Conservation (phyloP, 2,888 invertebrate species). For the Lithodes maja region DNA sequence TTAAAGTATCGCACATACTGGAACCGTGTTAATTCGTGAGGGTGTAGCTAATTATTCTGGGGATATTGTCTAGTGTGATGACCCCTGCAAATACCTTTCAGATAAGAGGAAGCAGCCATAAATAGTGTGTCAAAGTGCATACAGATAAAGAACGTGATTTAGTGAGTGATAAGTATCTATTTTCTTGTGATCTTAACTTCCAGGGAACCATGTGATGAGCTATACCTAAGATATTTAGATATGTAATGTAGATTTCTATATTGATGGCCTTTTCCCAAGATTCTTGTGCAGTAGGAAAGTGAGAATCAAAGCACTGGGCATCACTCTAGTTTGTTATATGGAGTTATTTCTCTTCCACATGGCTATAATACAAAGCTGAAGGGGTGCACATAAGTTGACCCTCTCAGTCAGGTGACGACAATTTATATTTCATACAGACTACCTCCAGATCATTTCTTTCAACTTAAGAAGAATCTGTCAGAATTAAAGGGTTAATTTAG, state of each 20-base stretch:
- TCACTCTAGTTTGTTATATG: slow-evolving; percentile 20
- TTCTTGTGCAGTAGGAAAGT: slow-evolving; percentile 59
- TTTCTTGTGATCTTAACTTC: slow-evolving; percentile 66
- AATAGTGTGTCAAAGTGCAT: slow-evolving; percentile 58
- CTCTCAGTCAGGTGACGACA: too few relatives aligned
- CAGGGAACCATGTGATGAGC: slow-evolving; percentile 68
- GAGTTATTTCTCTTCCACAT: background rate
- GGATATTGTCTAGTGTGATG: too few relatives aligned
- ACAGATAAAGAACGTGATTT: slow-evolving; percentile 42
- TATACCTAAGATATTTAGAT: slow-evolving; percentile 67
- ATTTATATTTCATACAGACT: too few relatives aligned
- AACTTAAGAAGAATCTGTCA: too few relatives aligned
- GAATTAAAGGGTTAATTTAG: too few relatives aligned
- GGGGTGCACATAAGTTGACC: background rate
- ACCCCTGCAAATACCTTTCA: background rate
- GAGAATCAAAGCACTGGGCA: slow-evolving; percentile 55
- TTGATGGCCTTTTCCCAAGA: slow-evolving; percentile 58
- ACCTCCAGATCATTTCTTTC: too few relatives aligned
- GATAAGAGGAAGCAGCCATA: slow-evolving; percentile 54
- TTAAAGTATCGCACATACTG: too few relatives aligned
- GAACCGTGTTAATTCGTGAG: too few relatives aligned
- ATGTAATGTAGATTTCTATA: slow-evolving; percentile 62
- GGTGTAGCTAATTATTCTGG: too few relatives aligned
- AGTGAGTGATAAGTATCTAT: slow-evolving; percentile 64
- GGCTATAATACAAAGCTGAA: background rate